Evolutionary conservation across 2,113 vertebrate genomes (phyloP).

Genomic region (Origma solitaria): DNA sequence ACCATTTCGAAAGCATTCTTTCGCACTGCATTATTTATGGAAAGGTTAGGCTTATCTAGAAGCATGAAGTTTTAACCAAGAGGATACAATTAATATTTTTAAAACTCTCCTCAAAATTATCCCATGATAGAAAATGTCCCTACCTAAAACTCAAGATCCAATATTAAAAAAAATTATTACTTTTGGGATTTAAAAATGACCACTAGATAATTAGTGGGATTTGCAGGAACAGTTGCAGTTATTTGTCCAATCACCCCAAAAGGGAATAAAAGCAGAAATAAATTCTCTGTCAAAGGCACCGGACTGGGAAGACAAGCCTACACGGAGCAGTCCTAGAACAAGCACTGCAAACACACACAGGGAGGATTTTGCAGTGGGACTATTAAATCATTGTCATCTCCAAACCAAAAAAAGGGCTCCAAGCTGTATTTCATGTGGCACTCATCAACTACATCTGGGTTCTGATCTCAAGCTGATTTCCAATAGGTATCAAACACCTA

Average conservation of each 20-base stretch:
- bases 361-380: not conserved
- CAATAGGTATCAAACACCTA: not conserved
- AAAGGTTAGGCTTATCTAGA: not conserved
- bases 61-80: not conserved
- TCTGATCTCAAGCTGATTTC: not conserved
- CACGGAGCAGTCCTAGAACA: not conserved
- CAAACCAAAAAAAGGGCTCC: not conserved
- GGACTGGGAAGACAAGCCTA: not conserved
- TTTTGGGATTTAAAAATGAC: not conserved
- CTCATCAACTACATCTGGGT: fast-evolving
- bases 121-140: not conserved
- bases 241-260: not conserved
- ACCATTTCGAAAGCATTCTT: not conserved
- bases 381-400: not conserved
- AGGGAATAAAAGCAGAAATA: not conserved
- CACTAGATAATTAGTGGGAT: not conserved
- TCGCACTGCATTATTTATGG: not conserved
- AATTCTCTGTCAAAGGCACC: not conserved
- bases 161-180: not conserved
- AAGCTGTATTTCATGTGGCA: not conserved
- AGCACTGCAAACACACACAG: not conserved
- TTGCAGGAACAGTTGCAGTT: not conserved
- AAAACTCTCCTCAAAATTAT: not conserved
- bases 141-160: not conserved
- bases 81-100: not conserved